A percentile compares a stretch with the other conserved stretches of the same genome.
Conservation (phyloP, 2,113 vertebrate species). For the Corvus hawaiiensis region DNA sequence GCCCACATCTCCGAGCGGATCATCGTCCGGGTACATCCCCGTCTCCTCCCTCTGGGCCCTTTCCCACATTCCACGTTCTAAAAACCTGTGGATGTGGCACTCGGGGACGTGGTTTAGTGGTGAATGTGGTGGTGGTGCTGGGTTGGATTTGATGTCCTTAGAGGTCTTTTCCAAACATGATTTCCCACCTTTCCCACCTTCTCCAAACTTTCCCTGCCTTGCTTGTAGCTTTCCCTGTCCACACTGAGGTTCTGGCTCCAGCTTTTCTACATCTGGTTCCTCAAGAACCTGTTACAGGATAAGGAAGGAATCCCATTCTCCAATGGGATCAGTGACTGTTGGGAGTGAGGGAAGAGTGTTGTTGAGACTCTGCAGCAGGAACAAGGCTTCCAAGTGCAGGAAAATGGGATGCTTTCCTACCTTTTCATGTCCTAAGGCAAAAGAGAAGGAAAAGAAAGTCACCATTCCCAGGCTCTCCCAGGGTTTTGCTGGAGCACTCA, state of each 20-base stretch:
- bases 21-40: slow-evolving; percentile 89
- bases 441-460: neutral
- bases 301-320: neutral
- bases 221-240: neutral
- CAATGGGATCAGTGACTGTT: neutral
- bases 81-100: neutral
- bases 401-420: neutral
- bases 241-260: neutral
- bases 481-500: neutral
- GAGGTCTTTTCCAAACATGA: neutral
- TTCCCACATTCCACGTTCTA: neutral
- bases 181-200: neutral
- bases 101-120: neutral
- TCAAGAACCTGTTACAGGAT: neutral
- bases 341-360: neutral
- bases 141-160: neutral
- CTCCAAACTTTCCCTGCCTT: neutral
- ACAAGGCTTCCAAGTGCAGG: neutral
- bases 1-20: slow-evolving; percentile 97
- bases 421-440: neutral
- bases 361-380: neutral
- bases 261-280: neutral
- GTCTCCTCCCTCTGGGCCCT: neutral
- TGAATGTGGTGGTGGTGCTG: neutral
- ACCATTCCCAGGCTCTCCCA: neutral